Evolutionary conservation across 2,113 vertebrate species (phyloP), one percentile per base, ranked within the genome.

Genomic region (Cyanoderma ruficeps): DNA sequence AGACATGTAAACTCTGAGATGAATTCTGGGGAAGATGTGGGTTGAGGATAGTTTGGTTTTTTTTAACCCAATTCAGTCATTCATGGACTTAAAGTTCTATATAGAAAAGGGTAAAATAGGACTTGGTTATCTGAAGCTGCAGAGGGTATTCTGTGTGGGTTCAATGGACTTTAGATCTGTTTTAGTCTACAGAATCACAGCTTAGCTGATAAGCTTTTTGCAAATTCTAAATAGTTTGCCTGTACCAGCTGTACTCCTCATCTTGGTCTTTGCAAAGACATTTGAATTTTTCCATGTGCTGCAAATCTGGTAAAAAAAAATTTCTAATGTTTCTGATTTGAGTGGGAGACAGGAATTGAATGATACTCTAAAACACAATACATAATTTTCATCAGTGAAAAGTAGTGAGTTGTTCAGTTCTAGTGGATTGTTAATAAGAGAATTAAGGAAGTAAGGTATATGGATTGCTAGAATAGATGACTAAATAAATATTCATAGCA

Each of bases 321-420:
- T 86, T 88, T 90, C 71, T 84, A 89, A 90, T 78, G 44, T 87
- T 89, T 88, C 77, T 97, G 80, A 83, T 94, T 86, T 96, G 90
- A 96, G 87, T 89, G 59, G 82, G 89, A 93, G 91, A 78, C 59
- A 75, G 87, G 90, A 95, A 91, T 77, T 78, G 91, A 93, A 78
- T 80, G 84, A 71, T 78, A 77, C 60, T 77, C 77, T 88, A 63
- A 83, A 89, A 88, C 50, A 89, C 74, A 83, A 75, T 81, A 49
- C 37, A 5, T 78, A 52, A 93, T 96, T 94, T 95, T 94, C 71
- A 94, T 72, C 77, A 88, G 72, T 59, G 87, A 67, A 59, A 83
- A 94, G 77, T 21, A 84, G 74, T 13, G 44, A 71, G 55, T 88
- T 1, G 72, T 97, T 92, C 85, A 87, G 81, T 94, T 89, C 88